Evolutionary conservation across 2,797 vertebrate genomes (phyloP).

Genomic region (Serranus cabrilla): DNA sequence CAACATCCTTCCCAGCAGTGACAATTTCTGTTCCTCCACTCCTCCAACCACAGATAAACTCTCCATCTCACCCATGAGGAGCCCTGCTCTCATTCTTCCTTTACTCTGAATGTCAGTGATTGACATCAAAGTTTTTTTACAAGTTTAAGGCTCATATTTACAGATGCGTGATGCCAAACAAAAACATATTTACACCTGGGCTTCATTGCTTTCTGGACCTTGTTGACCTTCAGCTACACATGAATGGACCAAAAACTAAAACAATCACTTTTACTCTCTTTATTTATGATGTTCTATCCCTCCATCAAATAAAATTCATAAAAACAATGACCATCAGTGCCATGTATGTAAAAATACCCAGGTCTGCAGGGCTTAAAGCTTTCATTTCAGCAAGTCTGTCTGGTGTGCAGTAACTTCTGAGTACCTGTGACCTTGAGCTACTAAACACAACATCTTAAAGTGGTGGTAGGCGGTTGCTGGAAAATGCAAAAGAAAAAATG

Average conservation of each 20-base stretch:
- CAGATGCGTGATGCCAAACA: neutral
- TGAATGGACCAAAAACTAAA: too few relatives aligned
- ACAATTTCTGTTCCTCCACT: conserved; percentile 15
- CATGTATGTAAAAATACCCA: too few relatives aligned
- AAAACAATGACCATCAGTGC: too few relatives aligned
- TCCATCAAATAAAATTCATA: too few relatives aligned
- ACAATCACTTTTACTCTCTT: neutral
- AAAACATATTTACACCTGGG: neutral
- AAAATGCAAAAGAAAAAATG: too few relatives aligned
- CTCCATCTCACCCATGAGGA: conserved; percentile 13
- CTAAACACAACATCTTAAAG: neutral
- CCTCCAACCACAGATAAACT: conserved; percentile 1
- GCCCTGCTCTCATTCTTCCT: conserved; percentile 1
- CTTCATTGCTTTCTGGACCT: neutral
- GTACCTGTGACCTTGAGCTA: neutral
- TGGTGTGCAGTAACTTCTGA: neutral
- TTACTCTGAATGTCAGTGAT: neutral
- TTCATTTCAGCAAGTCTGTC: neutral
- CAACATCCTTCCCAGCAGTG: conserved; percentile 9
- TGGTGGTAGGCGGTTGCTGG: too few relatives aligned
- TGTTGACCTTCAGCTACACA: conserved; percentile 1
- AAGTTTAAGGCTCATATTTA: neutral
- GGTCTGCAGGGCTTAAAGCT: too few relatives aligned
- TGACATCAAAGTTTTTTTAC: neutral
- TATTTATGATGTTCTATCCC: too few relatives aligned